phyloP scores from a whole-genome alignment of 2,113 vertebrate genomes.

The Pelodiscus sinensis region DNA sequence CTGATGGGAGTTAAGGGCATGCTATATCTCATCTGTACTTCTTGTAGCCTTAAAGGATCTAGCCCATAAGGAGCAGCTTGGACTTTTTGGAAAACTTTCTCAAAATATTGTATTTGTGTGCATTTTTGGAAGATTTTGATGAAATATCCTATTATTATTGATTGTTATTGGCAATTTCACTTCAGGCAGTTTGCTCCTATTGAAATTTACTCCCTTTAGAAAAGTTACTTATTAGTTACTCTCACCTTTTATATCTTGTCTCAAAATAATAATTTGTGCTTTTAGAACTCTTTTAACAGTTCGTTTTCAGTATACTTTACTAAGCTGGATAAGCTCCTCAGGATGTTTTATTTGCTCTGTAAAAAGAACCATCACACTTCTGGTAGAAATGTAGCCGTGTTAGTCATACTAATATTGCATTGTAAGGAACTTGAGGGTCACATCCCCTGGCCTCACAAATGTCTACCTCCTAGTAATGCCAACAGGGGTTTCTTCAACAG shows the following conservation, averaged over 20 bases:
- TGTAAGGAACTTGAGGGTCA: neutral
- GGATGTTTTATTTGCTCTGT: neutral
- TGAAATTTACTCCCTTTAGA: neutral
- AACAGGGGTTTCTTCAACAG: neutral
- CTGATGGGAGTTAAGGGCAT: neutral
- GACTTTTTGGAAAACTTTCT: fast-evolving
- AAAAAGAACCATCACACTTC: neutral
- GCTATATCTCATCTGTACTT: neutral
- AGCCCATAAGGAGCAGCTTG: fast-evolving
- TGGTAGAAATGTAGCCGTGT: too few species aligned
- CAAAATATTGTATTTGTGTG: neutral
- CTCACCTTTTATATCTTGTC: neutral
- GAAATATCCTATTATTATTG: neutral
- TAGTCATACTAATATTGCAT: neutral
- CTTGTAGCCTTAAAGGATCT: fast-evolving
- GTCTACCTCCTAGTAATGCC: neutral
- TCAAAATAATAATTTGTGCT: neutral
- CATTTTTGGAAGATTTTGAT: neutral
- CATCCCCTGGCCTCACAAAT: neutral
- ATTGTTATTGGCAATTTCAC: neutral
- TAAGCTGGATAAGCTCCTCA: neutral
- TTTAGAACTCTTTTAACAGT: neutral
- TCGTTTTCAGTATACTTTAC: neutral
- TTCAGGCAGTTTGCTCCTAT: neutral
- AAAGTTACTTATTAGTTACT: neutral